These are phyloP conservation scores for Corvus hawaiiensis DNA, from an alignment of 2,113 vertebrate genomes.

Conservation along the genomic window DNA sequence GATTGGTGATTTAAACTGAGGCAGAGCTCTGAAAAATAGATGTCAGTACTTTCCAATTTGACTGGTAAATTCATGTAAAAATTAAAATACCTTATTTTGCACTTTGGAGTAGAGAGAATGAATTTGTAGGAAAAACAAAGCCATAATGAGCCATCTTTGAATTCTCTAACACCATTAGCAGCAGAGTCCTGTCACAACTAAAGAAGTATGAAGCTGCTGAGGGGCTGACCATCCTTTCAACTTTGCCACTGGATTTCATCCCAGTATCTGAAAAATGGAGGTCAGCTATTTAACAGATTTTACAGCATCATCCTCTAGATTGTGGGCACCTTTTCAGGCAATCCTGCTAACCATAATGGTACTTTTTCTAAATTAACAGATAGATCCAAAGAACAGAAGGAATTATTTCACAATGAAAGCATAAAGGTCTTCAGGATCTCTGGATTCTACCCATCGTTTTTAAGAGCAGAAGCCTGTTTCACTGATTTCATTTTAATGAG, in stretches of 20 bases:
- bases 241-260: not conserved
- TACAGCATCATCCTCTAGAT: not conserved
- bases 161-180: not conserved
- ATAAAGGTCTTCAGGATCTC: not conserved
- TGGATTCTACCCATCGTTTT: not conserved
- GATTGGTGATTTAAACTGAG: not conserved
- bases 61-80: not conserved
- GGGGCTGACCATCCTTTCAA: not conserved
- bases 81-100: not conserved
- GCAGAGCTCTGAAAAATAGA: not conserved
- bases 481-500: slow-evolving; percentile 7
- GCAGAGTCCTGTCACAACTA: not conserved
- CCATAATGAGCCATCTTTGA: not conserved
- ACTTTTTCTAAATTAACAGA: not conserved
- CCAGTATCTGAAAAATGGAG: not conserved
- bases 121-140: not conserved
- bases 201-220: not conserved
- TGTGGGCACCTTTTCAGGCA: not conserved
- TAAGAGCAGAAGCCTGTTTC: not conserved
- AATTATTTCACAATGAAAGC: not conserved
- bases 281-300: not conserved
- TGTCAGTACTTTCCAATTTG: not conserved
- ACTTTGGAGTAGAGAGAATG: not conserved
- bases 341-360: not conserved
- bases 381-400: not conserved